Percentiles rank a stretch among this genome's conserved stretches.
Conservation (phyloP, 1,140 invertebrate species). For the Drosophila paulistorum region DNA sequence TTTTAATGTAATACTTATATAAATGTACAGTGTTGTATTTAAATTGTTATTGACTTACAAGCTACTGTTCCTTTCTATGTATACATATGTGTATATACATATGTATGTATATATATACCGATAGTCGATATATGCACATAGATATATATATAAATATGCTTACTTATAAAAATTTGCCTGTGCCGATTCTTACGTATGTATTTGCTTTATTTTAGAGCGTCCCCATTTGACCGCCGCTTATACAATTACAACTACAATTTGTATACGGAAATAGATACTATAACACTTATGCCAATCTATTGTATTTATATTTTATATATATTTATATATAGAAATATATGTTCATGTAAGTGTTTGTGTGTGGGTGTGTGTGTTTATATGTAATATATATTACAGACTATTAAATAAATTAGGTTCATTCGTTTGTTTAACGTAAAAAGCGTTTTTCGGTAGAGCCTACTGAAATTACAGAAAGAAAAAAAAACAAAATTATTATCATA, state of each 20-base stretch:
- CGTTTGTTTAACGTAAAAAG: conserved; percentile 70
- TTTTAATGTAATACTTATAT: conserved; percentile 56
- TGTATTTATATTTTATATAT: conserved; percentile 19
- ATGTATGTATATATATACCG: conserved; percentile 51
- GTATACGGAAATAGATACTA: conserved; percentile 66
- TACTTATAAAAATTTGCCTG: conserved; percentile 33
- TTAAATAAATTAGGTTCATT: conserved; percentile 72
- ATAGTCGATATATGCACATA: conserved; percentile 18
- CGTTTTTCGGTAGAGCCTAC: conserved; percentile 49
- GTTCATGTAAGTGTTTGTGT: conserved; percentile 5
- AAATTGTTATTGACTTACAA: conserved; percentile 35
- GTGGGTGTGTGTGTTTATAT: neutral
- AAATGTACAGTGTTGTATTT: conserved; percentile 68
- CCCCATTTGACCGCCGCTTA: conserved; percentile 23
- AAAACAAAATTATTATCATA: conserved; percentile 34
- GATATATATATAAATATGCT: conserved; percentile 40
- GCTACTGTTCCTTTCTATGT: conserved; percentile 39
- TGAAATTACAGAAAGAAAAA: conserved; percentile 31
- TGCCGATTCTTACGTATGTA: conserved; percentile 64
- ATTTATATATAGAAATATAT: conserved; percentile 16
- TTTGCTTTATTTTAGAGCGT: conserved; percentile 39
- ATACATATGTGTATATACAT: conserved; percentile 38
- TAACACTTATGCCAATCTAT: conserved; percentile 33
- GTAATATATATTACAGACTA: conserved; percentile 66
- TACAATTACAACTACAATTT: conserved; percentile 63